Percentiles rank a stretch among this genome's conserved stretches.
Conservation (phyloP, 2,113 vertebrate genomes). For the Gobiocypris rarus region DNA sequence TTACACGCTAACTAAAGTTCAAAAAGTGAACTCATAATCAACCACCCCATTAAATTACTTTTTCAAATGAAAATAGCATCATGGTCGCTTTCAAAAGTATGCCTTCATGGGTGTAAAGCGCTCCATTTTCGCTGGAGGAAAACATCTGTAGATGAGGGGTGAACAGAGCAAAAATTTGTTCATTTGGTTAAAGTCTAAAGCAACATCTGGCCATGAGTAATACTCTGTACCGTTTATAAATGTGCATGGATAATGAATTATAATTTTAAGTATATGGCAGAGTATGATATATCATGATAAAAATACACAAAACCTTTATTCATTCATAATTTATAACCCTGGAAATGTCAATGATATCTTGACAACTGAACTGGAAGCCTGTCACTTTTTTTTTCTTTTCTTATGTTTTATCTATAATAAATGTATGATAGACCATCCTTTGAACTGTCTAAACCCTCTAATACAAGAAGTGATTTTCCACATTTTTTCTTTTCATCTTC, state of each 20-base stretch:
- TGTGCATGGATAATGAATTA: background rate
- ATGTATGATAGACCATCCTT: background rate
- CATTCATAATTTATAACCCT: background rate
- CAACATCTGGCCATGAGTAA: background rate
- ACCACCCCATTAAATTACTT: too few species aligned
- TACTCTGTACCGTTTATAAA: background rate
- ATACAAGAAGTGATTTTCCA: background rate
- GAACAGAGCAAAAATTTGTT: too few species aligned
- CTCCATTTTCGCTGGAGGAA: too few species aligned
- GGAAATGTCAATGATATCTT: constrained; percentile 1
- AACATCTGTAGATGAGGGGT: too few species aligned
- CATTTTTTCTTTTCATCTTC: background rate
- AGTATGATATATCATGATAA: background rate
- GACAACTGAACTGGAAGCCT: background rate
- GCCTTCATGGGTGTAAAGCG: too few species aligned
- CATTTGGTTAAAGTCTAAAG: background rate
- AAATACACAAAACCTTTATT: constrained; percentile 1
- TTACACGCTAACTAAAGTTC: too few species aligned
- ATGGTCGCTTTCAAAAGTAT: too few species aligned
- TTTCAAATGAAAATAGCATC: too few species aligned
- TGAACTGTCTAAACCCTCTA: background rate
- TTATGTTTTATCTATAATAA: background rate
- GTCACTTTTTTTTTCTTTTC: background rate
- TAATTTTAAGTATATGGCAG: background rate
- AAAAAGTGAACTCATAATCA: too few species aligned